Base-by-base conservation (phyloP, 2,888 invertebrate genomes). In the Drosophila robusta region DNA sequence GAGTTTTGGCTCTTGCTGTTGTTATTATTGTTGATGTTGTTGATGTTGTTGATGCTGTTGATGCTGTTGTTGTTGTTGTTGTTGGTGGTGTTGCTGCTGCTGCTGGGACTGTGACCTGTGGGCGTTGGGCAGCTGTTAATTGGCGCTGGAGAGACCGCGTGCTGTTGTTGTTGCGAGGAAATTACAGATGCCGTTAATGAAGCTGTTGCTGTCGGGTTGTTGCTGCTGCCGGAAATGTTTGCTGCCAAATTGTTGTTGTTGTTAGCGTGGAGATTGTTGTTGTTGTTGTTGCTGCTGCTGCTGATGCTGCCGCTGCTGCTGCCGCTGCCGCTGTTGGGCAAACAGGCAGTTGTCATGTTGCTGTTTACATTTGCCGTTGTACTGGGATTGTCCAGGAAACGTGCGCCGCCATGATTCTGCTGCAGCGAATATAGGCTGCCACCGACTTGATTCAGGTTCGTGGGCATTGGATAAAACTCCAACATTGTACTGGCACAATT, bases 401-500 rank as follows among this genome's bases (percentile, higher is more conserved):
- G 90, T 63, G 91, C 90, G 51, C 90, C 91, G 44, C 83, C 80
- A 81, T 90, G 90, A 64, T 87, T 89, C 74, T 90, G 90, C 55
- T 90, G 90, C 71, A 90, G 89, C 70, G 90, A 90, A 60, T 91
- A 90, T 72, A 91, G 88, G 71, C 91, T 82, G 75, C 90, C 87
- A 70, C 89, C 84, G 57, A 90, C 90, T 79, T 90, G 89, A 88
- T 83, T 91, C 68, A 91, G 78, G 87, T 90, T 91, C 57, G 92
- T 91, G 70, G 92, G 92, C 90, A 91, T 90, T 73, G 91, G 92
- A 87, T 91, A 92, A 71, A 92, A 92, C 77, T 91, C 92, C 80
- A 91, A 89, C 91, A 91, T 91, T 87, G 82, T 90, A 71, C 74
- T 71, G 50, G 51, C 46, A 65, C 80, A 39, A 39, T 47, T 50